A percentile compares a stretch with the other conserved stretches of the same genome.
phyloP scores from a whole-genome alignment of 2,888 invertebrate genomes.

The Rhamnusium bicolor region DNA sequence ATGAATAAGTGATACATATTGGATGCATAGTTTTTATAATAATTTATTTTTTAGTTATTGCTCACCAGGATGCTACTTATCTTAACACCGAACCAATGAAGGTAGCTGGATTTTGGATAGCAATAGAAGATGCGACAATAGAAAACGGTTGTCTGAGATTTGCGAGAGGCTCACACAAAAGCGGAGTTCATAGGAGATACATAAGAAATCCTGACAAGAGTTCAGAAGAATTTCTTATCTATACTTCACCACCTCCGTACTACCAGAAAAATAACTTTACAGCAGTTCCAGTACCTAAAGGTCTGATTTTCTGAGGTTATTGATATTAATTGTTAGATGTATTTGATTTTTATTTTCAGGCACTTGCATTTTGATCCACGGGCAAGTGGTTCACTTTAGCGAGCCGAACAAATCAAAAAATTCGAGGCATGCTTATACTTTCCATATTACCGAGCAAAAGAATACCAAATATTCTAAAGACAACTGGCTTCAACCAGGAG shows the following conservation, averaged over 20 bases:
- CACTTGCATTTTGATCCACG: constrained; percentile 90
- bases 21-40: background rate
- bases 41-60: constrained; percentile 74
- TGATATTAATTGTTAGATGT: background rate
- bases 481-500: constrained; percentile 89
- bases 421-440: constrained; percentile 95
- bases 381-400: constrained; percentile 94
- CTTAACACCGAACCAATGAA: constrained; percentile 88
- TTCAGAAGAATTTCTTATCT: constrained; percentile 77
- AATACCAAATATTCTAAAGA: constrained; percentile 82
- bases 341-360: constrained; percentile 73
- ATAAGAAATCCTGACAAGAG: constrained; percentile 80
- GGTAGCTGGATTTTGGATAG: constrained; percentile 94
- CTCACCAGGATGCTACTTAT: constrained; percentile 92
- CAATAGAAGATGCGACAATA: constrained; percentile 91
- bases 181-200: constrained; percentile 83
- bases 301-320: constrained; percentile 69
- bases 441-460: constrained; percentile 90
- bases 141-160: constrained; percentile 98
- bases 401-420: constrained; percentile 86
- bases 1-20: too few species aligned
- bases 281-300: constrained; percentile 87
- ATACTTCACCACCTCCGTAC: constrained; percentile 78
- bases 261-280: constrained; percentile 85
- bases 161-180: constrained; percentile 91